Evolutionary conservation across 2,888 invertebrate species (phyloP).

Genomic region (Drepanosiphum platanoidis): DNA sequence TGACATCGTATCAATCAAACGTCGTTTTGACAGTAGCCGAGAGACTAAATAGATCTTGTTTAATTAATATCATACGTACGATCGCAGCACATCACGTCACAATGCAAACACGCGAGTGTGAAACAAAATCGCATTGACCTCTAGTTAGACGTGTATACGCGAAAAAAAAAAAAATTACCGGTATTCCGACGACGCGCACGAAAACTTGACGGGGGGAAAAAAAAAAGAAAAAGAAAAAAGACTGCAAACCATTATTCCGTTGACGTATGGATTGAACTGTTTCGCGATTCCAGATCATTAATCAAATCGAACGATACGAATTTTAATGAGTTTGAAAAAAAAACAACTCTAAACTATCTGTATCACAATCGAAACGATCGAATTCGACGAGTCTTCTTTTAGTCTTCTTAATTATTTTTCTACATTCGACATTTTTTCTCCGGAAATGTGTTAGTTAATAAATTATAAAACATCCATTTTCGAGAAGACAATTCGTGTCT

Average conservation of each 20-base stretch:
- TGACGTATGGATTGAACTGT: background rate
- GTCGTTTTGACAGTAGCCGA: slow-evolving; percentile 27
- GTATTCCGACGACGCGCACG: background rate
- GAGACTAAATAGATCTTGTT: slow-evolving; percentile 15
- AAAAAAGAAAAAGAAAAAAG: background rate
- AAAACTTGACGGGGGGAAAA: too few relatives aligned
- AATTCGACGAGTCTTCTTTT: too few relatives aligned
- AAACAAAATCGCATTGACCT: slow-evolving; percentile 27
- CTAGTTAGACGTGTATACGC: background rate
- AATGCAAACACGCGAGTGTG: background rate
- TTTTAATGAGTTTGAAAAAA: too few relatives aligned
- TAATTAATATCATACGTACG: slow-evolving; percentile 8
- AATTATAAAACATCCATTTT: too few relatives aligned
- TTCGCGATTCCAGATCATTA: background rate
- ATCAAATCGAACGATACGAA: background rate
- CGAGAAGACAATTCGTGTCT: too few relatives aligned
- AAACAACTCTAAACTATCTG: too few relatives aligned
- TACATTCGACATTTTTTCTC: too few relatives aligned
- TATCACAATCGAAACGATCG: too few relatives aligned
- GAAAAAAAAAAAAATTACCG: background rate
- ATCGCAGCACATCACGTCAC: background rate
- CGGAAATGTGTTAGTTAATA: too few relatives aligned
- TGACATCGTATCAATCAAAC: slow-evolving; percentile 49
- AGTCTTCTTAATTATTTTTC: too few relatives aligned
- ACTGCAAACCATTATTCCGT: background rate